Conservation (phyloP, 2,888 invertebrate genomes). For the Agrochola lota region DNA sequence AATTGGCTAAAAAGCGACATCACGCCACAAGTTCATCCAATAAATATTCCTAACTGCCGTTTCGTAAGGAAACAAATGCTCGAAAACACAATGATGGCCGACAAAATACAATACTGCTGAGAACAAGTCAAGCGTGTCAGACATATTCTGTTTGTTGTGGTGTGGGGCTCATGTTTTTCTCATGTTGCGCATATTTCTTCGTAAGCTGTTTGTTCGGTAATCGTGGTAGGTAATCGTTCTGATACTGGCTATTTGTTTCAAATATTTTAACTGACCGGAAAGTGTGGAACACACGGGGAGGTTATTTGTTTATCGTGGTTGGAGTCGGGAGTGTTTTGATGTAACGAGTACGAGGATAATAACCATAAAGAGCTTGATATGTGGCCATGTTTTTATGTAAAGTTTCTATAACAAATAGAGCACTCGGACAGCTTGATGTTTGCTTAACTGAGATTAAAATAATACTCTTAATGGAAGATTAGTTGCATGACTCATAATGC, state of each 20-base stretch:
- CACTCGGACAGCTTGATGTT: slow-evolving; percentile 13
- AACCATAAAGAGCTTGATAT: slow-evolving; percentile 43
- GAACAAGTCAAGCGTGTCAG: slow-evolving; percentile 85
- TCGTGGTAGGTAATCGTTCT: slow-evolving; percentile 63
- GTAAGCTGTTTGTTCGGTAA: slow-evolving; percentile 79
- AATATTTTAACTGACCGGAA: slow-evolving; percentile 64
- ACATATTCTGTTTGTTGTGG: slow-evolving; percentile 88
- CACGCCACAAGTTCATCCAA: slow-evolving; percentile 88
- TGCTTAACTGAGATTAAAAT: slow-evolving; percentile 19
- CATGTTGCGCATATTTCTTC: slow-evolving; percentile 74
- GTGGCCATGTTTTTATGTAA: slow-evolving; percentile 47
- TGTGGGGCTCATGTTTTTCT: slow-evolving; percentile 82
- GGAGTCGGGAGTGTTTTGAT: slow-evolving; percentile 38
- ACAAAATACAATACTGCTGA: slow-evolving; percentile 86
- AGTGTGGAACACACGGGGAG: slow-evolving; percentile 35
- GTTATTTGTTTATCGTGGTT: slow-evolving; percentile 56
- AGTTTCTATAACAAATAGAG: slow-evolving; percentile 26
- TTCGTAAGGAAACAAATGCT: slow-evolving; percentile 89
- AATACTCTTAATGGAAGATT: slow-evolving; percentile 13
- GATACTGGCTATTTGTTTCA: slow-evolving; percentile 51
- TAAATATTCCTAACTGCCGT: slow-evolving; percentile 90
- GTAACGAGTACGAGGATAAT: slow-evolving; percentile 48
- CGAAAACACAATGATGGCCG: slow-evolving; percentile 87
- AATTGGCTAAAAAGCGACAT: slow-evolving; percentile 87
- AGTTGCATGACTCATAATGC: neutral